Base-by-base conservation (phyloP, 2,797 vertebrate genomes). In the Chloroceryle amazona region DNA sequence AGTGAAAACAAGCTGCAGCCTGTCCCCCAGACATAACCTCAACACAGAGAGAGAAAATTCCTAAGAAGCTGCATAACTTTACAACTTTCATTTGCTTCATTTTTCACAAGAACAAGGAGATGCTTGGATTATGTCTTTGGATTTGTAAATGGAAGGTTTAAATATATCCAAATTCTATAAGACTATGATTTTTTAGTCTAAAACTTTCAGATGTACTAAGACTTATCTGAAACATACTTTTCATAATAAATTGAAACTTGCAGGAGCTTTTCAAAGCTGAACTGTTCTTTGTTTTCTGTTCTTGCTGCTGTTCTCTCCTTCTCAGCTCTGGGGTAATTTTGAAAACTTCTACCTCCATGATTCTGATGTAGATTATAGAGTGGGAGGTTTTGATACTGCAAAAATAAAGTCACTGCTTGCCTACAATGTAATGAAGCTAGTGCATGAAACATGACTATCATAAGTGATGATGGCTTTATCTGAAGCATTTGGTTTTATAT, bases 351-450 rank as follows among this genome's bases (percentile, higher is more conserved):
- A 7, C 81, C 81, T 92, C 54, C 28, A 93, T 93, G 73, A 81
- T 88, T 97, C 81, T 93, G 58, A 95, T 92, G 89, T 66, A 96
- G 82, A 96, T 93, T 90, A 83, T 55, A 55, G 86, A 94, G 92
- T 97, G 79, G 96, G 97, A 94, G 83, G 81, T 74, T 94, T 95
- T 89, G 75, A 47, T 89, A 68, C 55, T 52, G 65, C 61, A 93
- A 92, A 97, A 96, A 76, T 89, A 84, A 91, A 93, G 70, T 78
- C 79, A 62, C 49, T 94, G 91, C 81, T 94, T 96, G 87, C 92
- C 94, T 96, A 90, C 86, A 67, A 46, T 83, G 6, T 89, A 93
- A 70, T 91, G 89, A 96, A 96, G 63, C 68, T 75, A 42, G 61
- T 92, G 60, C 71, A 54, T 90, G 93, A 97, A 96, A 89, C 67